A percentile compares a stretch with the other conserved stretches of the same genome.
These are phyloP conservation scores for Oryzias celebensis DNA, from an alignment of 2,113 vertebrate genomes.

Conservation along the genomic window DNA sequence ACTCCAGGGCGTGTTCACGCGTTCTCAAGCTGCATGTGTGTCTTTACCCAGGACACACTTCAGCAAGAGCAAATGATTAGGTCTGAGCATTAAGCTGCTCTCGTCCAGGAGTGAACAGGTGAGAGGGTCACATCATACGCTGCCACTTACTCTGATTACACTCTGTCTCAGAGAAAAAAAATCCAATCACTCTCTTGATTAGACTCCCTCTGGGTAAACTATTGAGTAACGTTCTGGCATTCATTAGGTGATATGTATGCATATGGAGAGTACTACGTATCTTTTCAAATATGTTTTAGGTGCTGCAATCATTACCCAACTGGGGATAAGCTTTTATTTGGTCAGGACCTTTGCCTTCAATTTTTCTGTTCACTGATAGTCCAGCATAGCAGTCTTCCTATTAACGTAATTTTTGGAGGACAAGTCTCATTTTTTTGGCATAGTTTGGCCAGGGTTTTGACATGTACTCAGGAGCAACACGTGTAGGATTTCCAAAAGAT, in stretches of 20 bases:
- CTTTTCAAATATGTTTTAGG: too few relatives aligned
- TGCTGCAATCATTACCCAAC: too few relatives aligned
- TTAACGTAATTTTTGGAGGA: too few relatives aligned
- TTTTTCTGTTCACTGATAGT: too few relatives aligned
- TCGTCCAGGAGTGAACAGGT: constrained; percentile 31
- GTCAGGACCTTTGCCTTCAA: too few relatives aligned
- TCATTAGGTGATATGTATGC: background rate
- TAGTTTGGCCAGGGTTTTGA: too few relatives aligned
- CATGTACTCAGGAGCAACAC: too few relatives aligned
- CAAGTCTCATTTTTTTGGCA: too few relatives aligned
- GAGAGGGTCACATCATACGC: constrained; percentile 33
- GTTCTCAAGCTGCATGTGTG: constrained; percentile 15
- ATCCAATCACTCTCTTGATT: constrained; percentile 56
- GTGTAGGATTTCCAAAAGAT: too few relatives aligned
- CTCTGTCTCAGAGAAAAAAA: constrained; percentile 11
- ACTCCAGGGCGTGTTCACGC: constrained; percentile 1
- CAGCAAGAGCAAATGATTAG: constrained; percentile 22
- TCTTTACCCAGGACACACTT: constrained; percentile 8
- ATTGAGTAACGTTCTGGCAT: constrained; percentile 26
- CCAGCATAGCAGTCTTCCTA: too few relatives aligned
- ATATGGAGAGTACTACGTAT: too few relatives aligned
- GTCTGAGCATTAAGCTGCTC: constrained; percentile 4
- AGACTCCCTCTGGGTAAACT: constrained; percentile 36
- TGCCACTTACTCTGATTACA: constrained; percentile 48
- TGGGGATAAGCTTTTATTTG: too few relatives aligned